phyloP scores from a whole-genome alignment of 2,113 vertebrate species.

The Hippocampus guttulatus region DNA sequence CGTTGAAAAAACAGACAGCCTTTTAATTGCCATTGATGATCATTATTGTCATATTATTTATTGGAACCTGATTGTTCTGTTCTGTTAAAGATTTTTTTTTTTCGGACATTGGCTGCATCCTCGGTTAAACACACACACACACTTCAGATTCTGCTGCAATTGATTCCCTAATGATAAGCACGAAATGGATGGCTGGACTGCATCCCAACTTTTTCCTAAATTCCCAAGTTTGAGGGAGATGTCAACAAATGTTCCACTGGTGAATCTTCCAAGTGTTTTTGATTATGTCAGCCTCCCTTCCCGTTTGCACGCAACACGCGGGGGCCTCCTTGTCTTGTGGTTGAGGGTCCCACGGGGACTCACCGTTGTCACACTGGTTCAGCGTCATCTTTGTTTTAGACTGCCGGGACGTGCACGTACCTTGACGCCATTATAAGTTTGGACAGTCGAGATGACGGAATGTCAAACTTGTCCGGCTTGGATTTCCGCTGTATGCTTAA shows the following conservation, averaged over 20 bases:
- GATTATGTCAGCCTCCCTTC: background rate
- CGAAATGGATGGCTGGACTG: too few relatives aligned
- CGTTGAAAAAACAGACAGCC: too few relatives aligned
- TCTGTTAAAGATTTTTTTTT: too few relatives aligned
- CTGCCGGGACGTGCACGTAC: constrained; percentile 36
- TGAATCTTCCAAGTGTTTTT: background rate
- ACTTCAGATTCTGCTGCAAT: too few relatives aligned
- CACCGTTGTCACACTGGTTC: constrained; percentile 50
- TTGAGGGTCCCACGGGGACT: constrained; percentile 54
- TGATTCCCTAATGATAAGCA: too few relatives aligned
- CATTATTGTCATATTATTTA: too few relatives aligned
- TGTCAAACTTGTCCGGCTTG: background rate
- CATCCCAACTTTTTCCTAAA: too few relatives aligned
- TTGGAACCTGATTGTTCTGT: too few relatives aligned
- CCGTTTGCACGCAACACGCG: constrained; percentile 9
- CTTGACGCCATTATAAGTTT: constrained; percentile 43
- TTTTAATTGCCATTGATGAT: too few relatives aligned
- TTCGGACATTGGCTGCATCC: too few relatives aligned
- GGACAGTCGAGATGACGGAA: constrained; percentile 17
- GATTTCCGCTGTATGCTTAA: background rate
- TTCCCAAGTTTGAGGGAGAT: background rate
- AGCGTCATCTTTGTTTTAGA: constrained; percentile 29
- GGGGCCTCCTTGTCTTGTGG: constrained; percentile 12
- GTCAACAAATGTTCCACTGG: background rate
- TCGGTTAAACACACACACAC: too few relatives aligned